Percentiles rank a stretch among this genome's conserved stretches.
phyloP scores from a whole-genome alignment of 2,888 invertebrate genomes.

The Drosophila histrio region DNA sequence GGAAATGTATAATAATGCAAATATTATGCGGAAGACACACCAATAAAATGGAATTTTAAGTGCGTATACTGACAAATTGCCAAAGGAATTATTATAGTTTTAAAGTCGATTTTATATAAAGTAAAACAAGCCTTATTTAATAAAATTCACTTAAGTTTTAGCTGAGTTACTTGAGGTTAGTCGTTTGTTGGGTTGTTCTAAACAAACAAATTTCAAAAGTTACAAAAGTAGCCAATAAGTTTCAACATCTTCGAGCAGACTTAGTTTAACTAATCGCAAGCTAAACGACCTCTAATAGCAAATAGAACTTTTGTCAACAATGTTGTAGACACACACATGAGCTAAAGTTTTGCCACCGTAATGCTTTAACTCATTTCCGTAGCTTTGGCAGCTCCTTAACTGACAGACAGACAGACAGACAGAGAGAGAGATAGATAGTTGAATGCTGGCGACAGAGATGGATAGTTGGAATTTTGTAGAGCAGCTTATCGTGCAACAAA shows the following conservation, averaged over 20 bases:
- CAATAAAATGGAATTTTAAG: conserved; percentile 5
- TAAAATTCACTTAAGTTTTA: neutral
- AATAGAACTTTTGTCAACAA: conserved; percentile 75
- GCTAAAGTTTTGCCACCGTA: conserved; percentile 63
- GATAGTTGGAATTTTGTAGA: conserved; percentile 24
- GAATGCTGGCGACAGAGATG: neutral
- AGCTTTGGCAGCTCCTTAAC: conserved; percentile 31
- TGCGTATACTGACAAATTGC: neutral
- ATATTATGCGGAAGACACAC: conserved; percentile 5
- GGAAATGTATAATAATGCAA: conserved; percentile 22
- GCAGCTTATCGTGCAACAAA: conserved; percentile 64
- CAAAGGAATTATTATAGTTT: neutral
- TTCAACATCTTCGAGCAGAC: conserved; percentile 34
- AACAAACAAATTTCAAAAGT: neutral
- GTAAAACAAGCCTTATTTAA: neutral
- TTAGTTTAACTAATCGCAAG: conserved; percentile 73
- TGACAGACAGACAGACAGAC: neutral
- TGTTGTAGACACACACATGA: conserved; percentile 54
- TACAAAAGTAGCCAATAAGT: conserved; percentile 7
- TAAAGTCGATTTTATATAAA: neutral
- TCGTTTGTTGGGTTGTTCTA: neutral
- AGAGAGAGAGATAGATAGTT: neutral
- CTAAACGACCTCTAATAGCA: conserved; percentile 77
- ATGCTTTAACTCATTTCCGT: conserved; percentile 62
- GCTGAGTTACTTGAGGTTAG: neutral